Evolutionary conservation across 1,140 invertebrate genomes (phyloP).

Genomic region (Arion vulgaris): DNA sequence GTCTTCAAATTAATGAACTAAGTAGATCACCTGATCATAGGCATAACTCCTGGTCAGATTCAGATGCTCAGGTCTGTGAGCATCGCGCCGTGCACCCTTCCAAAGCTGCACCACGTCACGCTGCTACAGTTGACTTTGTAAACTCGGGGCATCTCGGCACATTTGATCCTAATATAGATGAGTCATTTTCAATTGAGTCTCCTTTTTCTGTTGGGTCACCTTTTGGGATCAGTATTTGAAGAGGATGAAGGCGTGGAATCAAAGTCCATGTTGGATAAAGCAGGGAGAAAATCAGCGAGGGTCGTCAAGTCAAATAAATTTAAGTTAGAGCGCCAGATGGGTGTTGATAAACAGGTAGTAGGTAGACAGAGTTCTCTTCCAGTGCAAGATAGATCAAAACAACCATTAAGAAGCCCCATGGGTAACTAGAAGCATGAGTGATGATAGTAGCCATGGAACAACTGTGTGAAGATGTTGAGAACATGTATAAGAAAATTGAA

Average conservation of each 20-base stretch:
- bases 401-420: no score
- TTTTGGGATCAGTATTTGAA: conserved; percentile 23
- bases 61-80: conserved; percentile 2
- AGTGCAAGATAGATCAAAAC: neutral
- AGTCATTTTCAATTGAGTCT: neutral
- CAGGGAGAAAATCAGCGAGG: neutral
- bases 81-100: neutral
- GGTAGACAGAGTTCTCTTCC: neutral
- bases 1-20: neutral
- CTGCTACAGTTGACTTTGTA: conserved; percentile 10
- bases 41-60: conserved; percentile 2
- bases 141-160: neutral
- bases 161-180: neutral
- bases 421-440: no score
- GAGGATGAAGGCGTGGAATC: conserved; percentile 15
- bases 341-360: neutral
- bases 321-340: conserved; percentile 22
- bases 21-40: neutral
- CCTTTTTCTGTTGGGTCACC: neutral
- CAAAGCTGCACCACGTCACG: conserved; percentile 12
- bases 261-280: conserved; percentile 7
- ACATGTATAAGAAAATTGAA: no score
- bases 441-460: no score
- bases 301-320: neutral
- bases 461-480: no score